Conservation (phyloP, 2,113 vertebrate species). For the Aptenodytes forsteri region DNA sequence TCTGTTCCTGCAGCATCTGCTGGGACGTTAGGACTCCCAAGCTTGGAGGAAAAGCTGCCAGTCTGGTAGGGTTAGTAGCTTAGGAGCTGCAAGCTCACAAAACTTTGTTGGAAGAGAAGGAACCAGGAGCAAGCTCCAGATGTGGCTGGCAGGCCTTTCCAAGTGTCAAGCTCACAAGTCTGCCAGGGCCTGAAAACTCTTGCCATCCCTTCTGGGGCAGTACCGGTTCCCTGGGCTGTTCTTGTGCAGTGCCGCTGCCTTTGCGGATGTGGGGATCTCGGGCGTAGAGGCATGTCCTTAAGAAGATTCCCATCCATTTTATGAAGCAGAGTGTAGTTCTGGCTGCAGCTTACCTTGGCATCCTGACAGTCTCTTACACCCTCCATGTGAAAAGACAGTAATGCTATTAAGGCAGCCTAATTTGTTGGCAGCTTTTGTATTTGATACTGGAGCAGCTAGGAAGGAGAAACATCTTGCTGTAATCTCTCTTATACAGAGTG, state of each 20-base stretch:
- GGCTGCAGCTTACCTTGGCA: conserved; percentile 26
- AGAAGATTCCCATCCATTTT: not conserved
- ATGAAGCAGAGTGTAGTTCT: not conserved
- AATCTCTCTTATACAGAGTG: not conserved
- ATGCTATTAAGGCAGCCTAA: conserved; percentile 36
- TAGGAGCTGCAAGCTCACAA: not conserved
- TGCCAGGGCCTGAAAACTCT: not conserved
- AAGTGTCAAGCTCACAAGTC: not conserved
- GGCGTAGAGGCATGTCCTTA: conserved; percentile 2
- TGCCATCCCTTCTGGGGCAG: not conserved
- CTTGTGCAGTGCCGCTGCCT: not conserved
- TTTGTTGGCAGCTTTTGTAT: conserved; percentile 47
- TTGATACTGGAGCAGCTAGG: not conserved
- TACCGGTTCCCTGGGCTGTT: not conserved
- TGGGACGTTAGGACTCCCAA: not conserved
- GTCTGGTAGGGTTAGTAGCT: not conserved
- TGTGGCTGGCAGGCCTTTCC: not conserved
- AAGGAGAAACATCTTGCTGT: not conserved
- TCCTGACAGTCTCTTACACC: conserved; percentile 5
- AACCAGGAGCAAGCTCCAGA: not conserved
- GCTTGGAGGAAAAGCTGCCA: not conserved
- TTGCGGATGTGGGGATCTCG: not conserved
- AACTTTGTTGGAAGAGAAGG: not conserved
- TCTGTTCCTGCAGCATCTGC: not conserved
- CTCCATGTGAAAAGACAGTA: not conserved